phyloP scores from a whole-genome alignment of 1,140 invertebrate genomes.

The Drosophila orosa region DNA sequence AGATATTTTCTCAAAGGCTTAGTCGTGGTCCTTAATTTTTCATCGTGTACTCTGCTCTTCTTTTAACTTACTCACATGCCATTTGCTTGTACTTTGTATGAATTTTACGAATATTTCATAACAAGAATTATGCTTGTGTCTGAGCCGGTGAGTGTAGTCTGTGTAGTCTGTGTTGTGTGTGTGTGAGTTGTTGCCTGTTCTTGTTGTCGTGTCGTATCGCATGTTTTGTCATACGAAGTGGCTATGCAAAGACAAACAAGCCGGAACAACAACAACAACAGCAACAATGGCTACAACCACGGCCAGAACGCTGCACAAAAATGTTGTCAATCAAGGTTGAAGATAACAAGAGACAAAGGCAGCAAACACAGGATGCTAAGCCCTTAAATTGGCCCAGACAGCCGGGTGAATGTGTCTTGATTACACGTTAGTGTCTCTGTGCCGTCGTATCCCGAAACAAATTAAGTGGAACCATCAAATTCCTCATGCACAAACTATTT shows the following conservation, averaged over 20 bases:
- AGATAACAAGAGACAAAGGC: conserved; percentile 70
- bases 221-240: conserved; percentile 79
- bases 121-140: conserved; percentile 64
- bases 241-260: conserved; percentile 69
- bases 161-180: background rate
- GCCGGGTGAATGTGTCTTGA: conserved; percentile 31
- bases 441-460: conserved; percentile 14
- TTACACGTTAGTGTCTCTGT: conserved; percentile 13
- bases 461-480: conserved; percentile 26
- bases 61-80: conserved; percentile 55
- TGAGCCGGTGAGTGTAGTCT: conserved; percentile 32
- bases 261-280: conserved; percentile 29
- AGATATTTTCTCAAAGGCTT: background rate
- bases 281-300: conserved; percentile 22
- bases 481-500: conserved; percentile 37
- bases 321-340: conserved; percentile 76
- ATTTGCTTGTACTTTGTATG: conserved; percentile 76
- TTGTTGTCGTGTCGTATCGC: conserved; percentile 69
- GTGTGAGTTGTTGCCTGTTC: conserved; percentile 35
- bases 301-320: conserved; percentile 58
- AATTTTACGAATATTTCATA: conserved; percentile 81
- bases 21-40: background rate
- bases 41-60: conserved; percentile 18
- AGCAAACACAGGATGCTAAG: conserved; percentile 34
- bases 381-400: conserved; percentile 50